Evolutionary conservation across 2,113 vertebrate species (phyloP), one percentile per base, ranked within the genome.

Genomic region (Lycaon pictus): DNA sequence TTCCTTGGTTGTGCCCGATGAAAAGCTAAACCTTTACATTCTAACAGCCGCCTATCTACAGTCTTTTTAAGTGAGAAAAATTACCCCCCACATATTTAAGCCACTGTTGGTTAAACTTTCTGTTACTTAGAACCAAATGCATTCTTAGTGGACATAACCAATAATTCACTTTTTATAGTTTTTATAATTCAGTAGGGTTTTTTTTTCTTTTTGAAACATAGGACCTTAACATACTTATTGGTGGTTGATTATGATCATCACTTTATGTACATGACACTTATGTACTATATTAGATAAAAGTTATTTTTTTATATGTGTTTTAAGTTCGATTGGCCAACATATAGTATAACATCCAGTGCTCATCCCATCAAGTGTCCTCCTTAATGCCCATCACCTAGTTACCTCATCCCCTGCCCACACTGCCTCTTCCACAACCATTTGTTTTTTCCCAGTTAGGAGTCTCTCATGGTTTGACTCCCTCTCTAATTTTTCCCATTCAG

Each of bases 191-290:
- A 48, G 16, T 56, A 74, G 25, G 6, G 43, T 65, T 23, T 43
- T 74, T 25, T 51, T 89, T 80, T 90, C 69, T 87, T 92, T 81
- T 55, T 9, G 17, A 83, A 84, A 84, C 89, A 91, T 58, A 32
- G 29, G 48, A 60, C 27, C 15, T 69, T 62, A 90, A 48, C 37
- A n/a, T 63, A 23, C 3, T 77, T 85, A 55, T 37, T 79, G 43
- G 25, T 3, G 27, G 53, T 89, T 53, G n/a, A 60, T 85, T 85
- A 69, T 79, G 67, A 37, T 79, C 25, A 62, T 13, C 32, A n/a
- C 32, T 85, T 56, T 55, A 53, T n/a, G n/a, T 82, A 72, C 23
- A 25, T 93, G 27, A 43, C 69, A 88, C 53, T 92, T 88, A 60
- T 60, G n/a, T 87, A 51, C 13, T 56, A 4, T 92, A n/a, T 87